These are phyloP conservation scores for Rhabdomys dilectus DNA, from an alignment of 2,113 vertebrate genomes.

Conservation along the genomic window DNA sequence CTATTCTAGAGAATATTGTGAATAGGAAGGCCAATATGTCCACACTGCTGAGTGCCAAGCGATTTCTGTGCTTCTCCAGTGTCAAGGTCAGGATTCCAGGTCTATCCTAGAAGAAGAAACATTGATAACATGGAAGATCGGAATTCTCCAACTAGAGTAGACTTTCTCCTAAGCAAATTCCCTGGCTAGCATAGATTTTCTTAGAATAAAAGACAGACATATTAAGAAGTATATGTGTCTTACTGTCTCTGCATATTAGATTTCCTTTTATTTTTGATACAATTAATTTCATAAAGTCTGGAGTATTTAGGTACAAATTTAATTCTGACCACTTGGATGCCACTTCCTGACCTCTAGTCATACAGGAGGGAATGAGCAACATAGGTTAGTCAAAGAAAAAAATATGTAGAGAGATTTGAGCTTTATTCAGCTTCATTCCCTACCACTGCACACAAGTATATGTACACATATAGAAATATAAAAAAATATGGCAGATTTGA, in stretches of 20 bases:
- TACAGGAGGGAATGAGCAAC: not conserved
- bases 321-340: not conserved
- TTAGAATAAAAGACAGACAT: not conserved
- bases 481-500: not conserved
- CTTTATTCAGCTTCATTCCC: not conserved
- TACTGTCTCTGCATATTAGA: not conserved
- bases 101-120: not conserved
- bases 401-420: not conserved
- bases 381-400: not conserved
- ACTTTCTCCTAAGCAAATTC: not conserved
- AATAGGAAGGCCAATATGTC: not conserved
- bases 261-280: not conserved
- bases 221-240: not conserved
- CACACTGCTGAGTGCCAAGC: not conserved
- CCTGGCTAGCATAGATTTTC: not conserved
- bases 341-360: not conserved
- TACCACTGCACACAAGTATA: fast-evolving
- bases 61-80: not conserved
- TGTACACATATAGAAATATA: not conserved
- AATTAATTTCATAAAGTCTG: not conserved
- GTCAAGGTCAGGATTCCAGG: not conserved
- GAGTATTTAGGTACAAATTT: not conserved
- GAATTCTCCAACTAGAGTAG: not conserved
- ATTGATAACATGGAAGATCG: too few relatives aligned
- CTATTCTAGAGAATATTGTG: not conserved